Percentiles rank a stretch among this genome's conserved stretches.
Conservation (phyloP, 1,140 invertebrate genomes). For the Diorhabda sublineata region DNA sequence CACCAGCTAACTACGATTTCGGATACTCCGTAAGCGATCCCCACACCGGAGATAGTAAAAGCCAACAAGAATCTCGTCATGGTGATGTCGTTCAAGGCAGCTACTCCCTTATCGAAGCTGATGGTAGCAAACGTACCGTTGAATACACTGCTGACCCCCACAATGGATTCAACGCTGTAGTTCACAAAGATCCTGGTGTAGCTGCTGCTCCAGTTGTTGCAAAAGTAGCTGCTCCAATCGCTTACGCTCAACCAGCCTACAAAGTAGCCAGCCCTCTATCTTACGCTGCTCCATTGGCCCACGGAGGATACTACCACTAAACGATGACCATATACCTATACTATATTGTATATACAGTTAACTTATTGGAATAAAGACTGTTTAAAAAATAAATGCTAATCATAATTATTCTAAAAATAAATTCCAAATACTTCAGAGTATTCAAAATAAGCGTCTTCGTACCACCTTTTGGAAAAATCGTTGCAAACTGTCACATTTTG, state of each 20-base stretch:
- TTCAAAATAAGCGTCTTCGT: too few species aligned
- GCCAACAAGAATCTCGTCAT: conserved; percentile 31
- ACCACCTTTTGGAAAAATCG: too few species aligned
- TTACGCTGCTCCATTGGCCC: not conserved
- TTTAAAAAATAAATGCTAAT: not conserved
- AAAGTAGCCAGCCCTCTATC: conserved; percentile 6
- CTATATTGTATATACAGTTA: not conserved
- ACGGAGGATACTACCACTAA: not conserved
- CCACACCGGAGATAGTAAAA: conserved; percentile 16
- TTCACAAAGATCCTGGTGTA: conserved; percentile 25
- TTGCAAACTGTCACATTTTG: too few species aligned
- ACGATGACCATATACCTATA: not conserved
- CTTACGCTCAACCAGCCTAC: conserved; percentile 20
- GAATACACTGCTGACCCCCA: conserved; percentile 52
- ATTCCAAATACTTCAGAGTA: too few species aligned
- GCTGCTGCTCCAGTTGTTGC: conserved; percentile 8
- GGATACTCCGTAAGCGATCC: conserved; percentile 10
- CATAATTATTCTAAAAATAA: not conserved
- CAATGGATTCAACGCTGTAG: conserved; percentile 43
- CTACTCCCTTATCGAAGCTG: conserved; percentile 52
- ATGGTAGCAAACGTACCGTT: conserved; percentile 51
- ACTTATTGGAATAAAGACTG: not conserved
- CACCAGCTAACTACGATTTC: conserved; percentile 41
- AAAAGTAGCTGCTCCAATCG: conserved; percentile 25
- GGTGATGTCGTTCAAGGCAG: conserved; percentile 24